These are phyloP conservation scores for Oopsacas minuta DNA, from an alignment of 37 sponge, comb jelly and placozoan genomes.

Conservation along the genomic window DNA sequence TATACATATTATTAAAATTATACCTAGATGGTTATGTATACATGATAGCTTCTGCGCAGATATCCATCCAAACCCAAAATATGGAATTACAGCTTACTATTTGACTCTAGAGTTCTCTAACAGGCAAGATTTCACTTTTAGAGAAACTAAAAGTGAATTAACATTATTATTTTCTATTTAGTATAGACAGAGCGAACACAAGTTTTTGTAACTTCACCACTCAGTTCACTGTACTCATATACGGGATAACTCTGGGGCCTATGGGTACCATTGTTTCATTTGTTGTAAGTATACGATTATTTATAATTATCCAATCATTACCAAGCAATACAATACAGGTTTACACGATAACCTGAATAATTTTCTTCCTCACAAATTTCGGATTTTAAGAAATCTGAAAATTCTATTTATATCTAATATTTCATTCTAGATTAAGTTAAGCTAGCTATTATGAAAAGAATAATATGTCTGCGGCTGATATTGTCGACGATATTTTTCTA, in stretches of 20 bases:
- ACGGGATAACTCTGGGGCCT: background rate
- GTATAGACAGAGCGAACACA: background rate
- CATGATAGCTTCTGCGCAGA: background rate
- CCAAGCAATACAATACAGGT: too few species aligned
- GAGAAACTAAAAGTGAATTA: background rate
- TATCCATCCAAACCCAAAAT: background rate
- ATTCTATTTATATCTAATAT: too few species aligned
- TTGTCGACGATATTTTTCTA: too few species aligned
- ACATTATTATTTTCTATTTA: background rate
- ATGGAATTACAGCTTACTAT: background rate
- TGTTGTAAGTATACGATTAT: background rate
- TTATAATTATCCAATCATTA: too few species aligned
- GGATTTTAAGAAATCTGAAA: too few species aligned
- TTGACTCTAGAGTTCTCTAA: background rate
- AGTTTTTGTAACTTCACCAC: background rate
- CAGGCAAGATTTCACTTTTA: too few species aligned
- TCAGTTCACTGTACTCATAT: background rate
- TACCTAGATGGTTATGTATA: background rate
- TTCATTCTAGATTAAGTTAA: too few species aligned
- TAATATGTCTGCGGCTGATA: too few species aligned
- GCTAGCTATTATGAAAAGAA: too few species aligned
- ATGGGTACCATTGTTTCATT: constrained; percentile 2
- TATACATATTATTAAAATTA: background rate
- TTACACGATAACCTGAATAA: too few species aligned
- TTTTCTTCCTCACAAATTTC: too few species aligned